Evolutionary conservation across 2,888 invertebrate genomes (phyloP), one percentile per base, ranked within the genome.

Genomic region (Ennomos quercinarius): DNA sequence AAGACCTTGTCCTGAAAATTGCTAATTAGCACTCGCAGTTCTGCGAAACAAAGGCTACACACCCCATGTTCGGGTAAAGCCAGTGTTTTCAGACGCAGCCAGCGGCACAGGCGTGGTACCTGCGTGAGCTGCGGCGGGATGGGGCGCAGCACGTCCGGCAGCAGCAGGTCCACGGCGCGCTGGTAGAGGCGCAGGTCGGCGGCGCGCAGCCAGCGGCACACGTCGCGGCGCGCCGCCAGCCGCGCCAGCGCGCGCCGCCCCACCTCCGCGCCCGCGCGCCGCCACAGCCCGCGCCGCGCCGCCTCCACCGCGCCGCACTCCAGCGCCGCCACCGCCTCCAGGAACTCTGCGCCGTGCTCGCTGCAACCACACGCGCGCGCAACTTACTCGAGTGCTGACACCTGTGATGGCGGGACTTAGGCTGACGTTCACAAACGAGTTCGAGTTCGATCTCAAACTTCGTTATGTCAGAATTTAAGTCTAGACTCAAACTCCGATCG

Each of bases 131-230:
- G 96, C 85, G 98, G 97, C 67, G 99, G 99, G 78, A 99, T 98
- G 40, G 98, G 98, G 72, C 98, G 95, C 64, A 99, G 94, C 47
- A 99, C 99, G 90, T 99, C 98, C 12, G 99, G 99, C 89, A 99
- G 97, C 71, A 99, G 94, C 74, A 99, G 96, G 87, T 99, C 98
- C 9, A 99, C 98, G 71, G 99, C 95, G 81, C 97, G 97, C 92
- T 99, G 99, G 92, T 99, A 98, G 89, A 99, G 98, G 68, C 95
- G 95, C 82, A 97, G 96, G 91, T 99, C 99, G 50, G 98, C 97
- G 78, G 94, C 93, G 51, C 95, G 94, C 73, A 98, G 95, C 93
- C 96, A 98, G 55, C 94, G 93, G 80, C 96, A 96, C 53, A 97
- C 95, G 71, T 95, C 95, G 55, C 70, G 67, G 1, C 83, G 74